Base-by-base conservation (phyloP, 2,113 vertebrate genomes). In the Saimiri boliviensis region DNA sequence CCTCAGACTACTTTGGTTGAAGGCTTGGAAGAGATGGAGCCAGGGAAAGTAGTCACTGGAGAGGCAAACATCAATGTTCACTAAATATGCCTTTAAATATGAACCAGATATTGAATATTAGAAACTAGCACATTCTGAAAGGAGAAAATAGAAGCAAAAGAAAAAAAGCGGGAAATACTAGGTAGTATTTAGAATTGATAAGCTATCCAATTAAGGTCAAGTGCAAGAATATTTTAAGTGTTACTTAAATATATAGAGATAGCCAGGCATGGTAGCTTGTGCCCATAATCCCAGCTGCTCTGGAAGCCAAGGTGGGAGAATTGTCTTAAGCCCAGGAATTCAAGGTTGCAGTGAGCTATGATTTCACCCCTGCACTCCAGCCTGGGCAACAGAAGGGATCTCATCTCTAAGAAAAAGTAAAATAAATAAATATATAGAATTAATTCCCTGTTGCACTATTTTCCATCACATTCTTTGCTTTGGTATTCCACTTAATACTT, bases 21-120 rank as follows among this genome's bases (percentile, higher is more conserved):
- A 17, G 25, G 25, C 4, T 45, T 95, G n/a, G 58, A 70, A 63
- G 32, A 3, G 14, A 17, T 56, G 0, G 1, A 60, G 7, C 4
- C 73, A n/a, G 76, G 37, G 10, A 83, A 68, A 37, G 32, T 3
- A 27, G 23, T 79, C 27, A 70, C 6, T 8, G 47, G 20, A 30
- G 3, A 56, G 32, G 21, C 19, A 74, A 93, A 91, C 73, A 45
- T 79, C 37, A 92, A 80, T 8, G 27, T 68, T 89, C 16, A 76
- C 47, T 89, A 86, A 70, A 73, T 71, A n/a, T 76, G 37, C 17
- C 54, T 87, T 95, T 77, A 96, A n/a, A 79, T 60, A 82, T 82
- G 52, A 10, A 66, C 76, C n/a, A 54, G 49, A 71, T 52, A 52
- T 63, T n/a, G 32, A 81, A 20, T 74, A 52, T 10, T 45, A 85